A percentile compares a stretch with the other conserved stretches of the same genome.
Evolutionary conservation across 2,113 vertebrate genomes (phyloP).

Genomic region (Zosterops borbonicus): DNA sequence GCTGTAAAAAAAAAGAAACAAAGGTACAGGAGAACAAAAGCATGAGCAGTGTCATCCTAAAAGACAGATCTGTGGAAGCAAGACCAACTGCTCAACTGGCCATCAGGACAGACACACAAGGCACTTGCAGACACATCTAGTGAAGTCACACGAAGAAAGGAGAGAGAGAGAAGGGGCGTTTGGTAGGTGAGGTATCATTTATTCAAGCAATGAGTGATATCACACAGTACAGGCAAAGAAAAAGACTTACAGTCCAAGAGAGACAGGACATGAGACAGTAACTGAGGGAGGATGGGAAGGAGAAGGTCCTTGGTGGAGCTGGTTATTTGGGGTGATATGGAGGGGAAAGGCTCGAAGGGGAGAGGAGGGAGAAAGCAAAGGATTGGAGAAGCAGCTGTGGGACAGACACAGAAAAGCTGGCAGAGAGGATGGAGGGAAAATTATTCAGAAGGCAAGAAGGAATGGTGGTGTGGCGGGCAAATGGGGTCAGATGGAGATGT

Average conservation of each 20-base stretch:
- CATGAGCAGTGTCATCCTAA: not conserved
- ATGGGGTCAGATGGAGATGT: not conserved
- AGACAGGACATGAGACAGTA: not conserved
- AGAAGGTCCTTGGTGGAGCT: not conserved
- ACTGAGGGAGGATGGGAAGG: not conserved
- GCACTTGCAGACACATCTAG: not conserved
- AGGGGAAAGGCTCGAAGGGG: not conserved
- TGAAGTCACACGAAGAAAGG: constrained; percentile 3
- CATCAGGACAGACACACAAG: not conserved
- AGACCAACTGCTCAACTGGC: not conserved
- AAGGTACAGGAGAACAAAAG: not conserved
- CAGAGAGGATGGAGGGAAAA: not conserved
- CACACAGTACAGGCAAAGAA: not conserved
- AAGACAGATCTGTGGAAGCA: not conserved
- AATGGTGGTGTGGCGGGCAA: not conserved
- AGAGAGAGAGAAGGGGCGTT: not conserved
- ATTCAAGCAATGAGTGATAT: not conserved
- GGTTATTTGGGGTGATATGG: not conserved
- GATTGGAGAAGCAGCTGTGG: not conserved
- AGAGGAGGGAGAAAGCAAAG: not conserved
- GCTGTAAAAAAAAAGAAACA: not conserved
- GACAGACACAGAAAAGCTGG: not conserved
- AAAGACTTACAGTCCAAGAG: not conserved
- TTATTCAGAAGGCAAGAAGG: not conserved
- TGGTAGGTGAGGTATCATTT: not conserved